These are phyloP conservation scores for Luperina nickerlii DNA, from an alignment of 2,888 invertebrate genomes.

Conservation along the genomic window DNA sequence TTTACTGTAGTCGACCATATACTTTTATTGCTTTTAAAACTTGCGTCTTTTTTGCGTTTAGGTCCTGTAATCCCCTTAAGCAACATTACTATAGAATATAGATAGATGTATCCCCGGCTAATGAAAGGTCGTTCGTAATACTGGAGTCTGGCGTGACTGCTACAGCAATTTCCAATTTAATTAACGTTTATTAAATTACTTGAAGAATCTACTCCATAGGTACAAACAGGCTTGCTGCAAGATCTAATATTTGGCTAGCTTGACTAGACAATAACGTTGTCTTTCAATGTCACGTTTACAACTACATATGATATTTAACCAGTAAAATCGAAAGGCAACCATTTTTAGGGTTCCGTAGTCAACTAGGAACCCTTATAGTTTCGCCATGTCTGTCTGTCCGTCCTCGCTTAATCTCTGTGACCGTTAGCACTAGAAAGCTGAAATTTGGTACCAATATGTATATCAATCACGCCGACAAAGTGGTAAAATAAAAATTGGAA, in stretches of 20 bases:
- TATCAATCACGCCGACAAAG: no score
- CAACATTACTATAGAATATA: background rate
- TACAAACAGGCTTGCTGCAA: background rate
- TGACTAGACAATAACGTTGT: background rate
- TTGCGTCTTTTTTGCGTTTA: no score
- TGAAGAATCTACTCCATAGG: background rate
- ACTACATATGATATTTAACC: background rate
- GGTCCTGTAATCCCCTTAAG: no score
- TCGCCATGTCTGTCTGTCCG: no score
- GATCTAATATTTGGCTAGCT: background rate
- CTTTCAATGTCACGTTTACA: background rate
- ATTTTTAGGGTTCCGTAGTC: no score
- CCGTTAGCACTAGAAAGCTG: no score
- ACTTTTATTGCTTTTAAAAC: no score
- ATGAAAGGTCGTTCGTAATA: conserved; percentile 5
- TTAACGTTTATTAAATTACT: conserved; percentile 18
- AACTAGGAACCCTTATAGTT: no score
- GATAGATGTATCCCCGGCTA: background rate
- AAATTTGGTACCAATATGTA: no score
- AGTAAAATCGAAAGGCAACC: background rate
- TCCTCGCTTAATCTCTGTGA: no score
- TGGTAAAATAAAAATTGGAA: no score
- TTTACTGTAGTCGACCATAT: no score
- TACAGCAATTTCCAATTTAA: conserved; percentile 4
- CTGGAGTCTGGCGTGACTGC: background rate